Evolutionary conservation across 2,888 invertebrate species (phyloP), one percentile per base, ranked within the genome.

Genomic region (Aphodius sticticus): DNA sequence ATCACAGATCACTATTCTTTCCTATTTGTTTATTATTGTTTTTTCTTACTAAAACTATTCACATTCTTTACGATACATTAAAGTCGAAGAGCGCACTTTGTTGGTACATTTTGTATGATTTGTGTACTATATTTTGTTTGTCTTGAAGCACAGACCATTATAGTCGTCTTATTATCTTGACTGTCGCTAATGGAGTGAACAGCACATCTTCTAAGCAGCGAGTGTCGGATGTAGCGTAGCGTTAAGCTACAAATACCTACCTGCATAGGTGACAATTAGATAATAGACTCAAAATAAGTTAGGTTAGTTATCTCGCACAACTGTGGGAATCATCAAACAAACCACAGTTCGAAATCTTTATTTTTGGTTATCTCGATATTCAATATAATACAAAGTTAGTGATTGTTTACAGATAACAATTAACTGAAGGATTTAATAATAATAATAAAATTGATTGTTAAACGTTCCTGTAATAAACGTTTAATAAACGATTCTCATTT

Each of bases 1-100:
- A 70, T 16, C 16, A 74, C 74, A 74, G 74, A 74, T 74, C 74
- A 74, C 74, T 74, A 26, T 74, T 74, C 53, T 7, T 74, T 35
- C 74, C 26, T n/a, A 36, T 14, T 70, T 26, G 1, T 16, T 16
- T 70, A n/a, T 70, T 14, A 4, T 14, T 16, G 1, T 70, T 70
- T 16, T 70, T 26, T 12, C n/a, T 70, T n/a, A n/a, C 7, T 16
- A 72, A 70, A 70, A 70, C 70, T 7, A 3, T 70, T n/a, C n/a
- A n/a, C 70, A 70, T 70, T 70, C 14, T 70, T n/a, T 70, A 70
- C 7, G 15, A n/a, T 3, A 6, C 16, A 9, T 16, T 70, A 12
- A 53, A 53, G 12, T 53, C 6, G 53, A 53, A 53, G 53, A 53
- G 26, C 26, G 26, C 26, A 26, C 26, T 26, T 26, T 26, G 2